Conservation (phyloP, 2,797 vertebrate genomes). For the Echiichthys vipera region DNA sequence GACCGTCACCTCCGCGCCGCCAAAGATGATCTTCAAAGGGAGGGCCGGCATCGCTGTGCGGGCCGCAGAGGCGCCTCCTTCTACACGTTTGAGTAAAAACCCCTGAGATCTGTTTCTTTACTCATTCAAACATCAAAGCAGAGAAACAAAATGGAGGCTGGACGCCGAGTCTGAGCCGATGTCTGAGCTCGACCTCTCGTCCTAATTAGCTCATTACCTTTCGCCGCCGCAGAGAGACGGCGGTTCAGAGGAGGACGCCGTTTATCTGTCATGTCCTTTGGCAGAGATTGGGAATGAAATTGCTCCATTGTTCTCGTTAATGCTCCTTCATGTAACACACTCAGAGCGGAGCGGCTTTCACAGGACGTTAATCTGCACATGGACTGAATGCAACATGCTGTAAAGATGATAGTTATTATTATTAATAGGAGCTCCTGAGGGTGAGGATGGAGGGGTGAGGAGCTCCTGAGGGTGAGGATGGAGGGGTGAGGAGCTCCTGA, state of each 20-base stretch:
- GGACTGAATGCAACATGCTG: no score
- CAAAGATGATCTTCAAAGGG: conserved; percentile 58
- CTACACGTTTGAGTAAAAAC: background rate
- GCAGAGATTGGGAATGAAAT: conserved; percentile 39
- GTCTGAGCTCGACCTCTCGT: conserved; percentile 25
- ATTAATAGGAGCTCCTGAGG: no score
- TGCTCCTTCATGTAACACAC: conserved; percentile 2
- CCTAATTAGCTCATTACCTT: conserved; percentile 54
- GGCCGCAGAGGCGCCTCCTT: conserved; percentile 15
- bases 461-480: no score
- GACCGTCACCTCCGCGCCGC: conserved; percentile 35
- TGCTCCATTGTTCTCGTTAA: conserved; percentile 47
- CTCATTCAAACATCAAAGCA: conserved; percentile 43
- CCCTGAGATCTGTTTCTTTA: background rate
- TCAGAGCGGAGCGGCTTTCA: background rate
- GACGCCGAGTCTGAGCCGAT: background rate
- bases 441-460: no score
- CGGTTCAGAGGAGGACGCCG: no score
- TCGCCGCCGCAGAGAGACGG: no score
- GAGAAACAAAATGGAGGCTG: conserved; percentile 1
- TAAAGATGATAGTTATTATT: no score
- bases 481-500: no score
- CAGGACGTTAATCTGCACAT: no score
- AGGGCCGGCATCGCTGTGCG: background rate
- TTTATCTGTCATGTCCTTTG: conserved; percentile 37